Percentiles rank a stretch among this genome's conserved stretches.
Evolutionary conservation across 2,888 invertebrate genomes (phyloP).

Genomic region (Gibbula magus): DNA sequence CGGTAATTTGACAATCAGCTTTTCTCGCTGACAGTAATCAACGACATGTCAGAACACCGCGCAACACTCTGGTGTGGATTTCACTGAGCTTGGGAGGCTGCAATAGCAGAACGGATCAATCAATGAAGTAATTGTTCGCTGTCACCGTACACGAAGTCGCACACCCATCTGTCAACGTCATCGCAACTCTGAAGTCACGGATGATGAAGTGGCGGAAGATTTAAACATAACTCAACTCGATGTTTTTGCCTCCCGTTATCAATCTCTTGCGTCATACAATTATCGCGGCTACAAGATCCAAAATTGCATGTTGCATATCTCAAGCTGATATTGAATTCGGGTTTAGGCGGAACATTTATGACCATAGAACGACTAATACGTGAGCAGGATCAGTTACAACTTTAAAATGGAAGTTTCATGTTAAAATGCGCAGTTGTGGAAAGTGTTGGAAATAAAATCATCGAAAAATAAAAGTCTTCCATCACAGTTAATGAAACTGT

Average conservation of each 20-base stretch:
- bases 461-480: no score
- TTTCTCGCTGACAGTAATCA: not conserved
- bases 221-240: not conserved
- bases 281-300: not conserved
- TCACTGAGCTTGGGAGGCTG: not conserved
- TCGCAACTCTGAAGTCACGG: not conserved
- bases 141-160: not conserved
- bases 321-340: no score
- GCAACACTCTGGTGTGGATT: not conserved
- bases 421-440: no score
- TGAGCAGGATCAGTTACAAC: no score
- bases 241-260: not conserved
- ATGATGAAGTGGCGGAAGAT: not conserved
- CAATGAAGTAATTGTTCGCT: not conserved
- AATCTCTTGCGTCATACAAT: slow-evolving; percentile 1
- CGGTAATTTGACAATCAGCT: not conserved
- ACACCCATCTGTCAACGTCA: slow-evolving; percentile 2
- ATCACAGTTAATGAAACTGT: no score
- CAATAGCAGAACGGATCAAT: not conserved
- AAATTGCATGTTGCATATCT: not conserved
- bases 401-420: no score
- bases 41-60: not conserved
- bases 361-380: no score
- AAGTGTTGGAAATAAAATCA: no score
- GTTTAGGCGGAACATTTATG: no score